Conservation (phyloP, 1,140 invertebrate genomes). For the Schlechtendalia chinensis region DNA sequence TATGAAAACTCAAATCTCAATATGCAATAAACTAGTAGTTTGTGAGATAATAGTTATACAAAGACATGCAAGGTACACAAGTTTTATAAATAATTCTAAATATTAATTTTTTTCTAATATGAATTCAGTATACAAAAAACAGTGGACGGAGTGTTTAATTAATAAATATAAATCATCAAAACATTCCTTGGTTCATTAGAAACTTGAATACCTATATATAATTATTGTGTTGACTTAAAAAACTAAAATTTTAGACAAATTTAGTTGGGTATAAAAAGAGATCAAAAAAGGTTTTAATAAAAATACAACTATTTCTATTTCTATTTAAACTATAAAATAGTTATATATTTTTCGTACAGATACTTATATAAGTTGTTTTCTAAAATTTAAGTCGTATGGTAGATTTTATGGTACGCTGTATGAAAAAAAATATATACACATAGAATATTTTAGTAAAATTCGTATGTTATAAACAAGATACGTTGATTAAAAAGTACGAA, state of each 20-base stretch:
- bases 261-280: no score
- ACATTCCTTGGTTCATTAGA: neutral
- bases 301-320: no score
- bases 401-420: neutral
- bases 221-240: no score
- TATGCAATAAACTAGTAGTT: neutral
- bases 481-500: neutral
- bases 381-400: neutral
- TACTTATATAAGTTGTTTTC: neutral
- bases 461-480: neutral
- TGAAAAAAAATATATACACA: neutral
- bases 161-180: neutral
- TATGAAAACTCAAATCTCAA: slow-evolving; percentile 2
- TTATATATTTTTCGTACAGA: no score
- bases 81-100: neutral
- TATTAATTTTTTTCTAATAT: neutral
- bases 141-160: neutral
- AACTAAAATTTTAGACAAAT: no score
- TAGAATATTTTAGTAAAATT: neutral
- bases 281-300: no score
- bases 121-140: neutral
- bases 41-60: neutral
- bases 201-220: neutral
- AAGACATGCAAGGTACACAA: slow-evolving; percentile 10
- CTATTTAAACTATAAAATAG: no score